phyloP scores from a whole-genome alignment of 1,140 invertebrate genomes.

The Listronotus bonariensis region DNA sequence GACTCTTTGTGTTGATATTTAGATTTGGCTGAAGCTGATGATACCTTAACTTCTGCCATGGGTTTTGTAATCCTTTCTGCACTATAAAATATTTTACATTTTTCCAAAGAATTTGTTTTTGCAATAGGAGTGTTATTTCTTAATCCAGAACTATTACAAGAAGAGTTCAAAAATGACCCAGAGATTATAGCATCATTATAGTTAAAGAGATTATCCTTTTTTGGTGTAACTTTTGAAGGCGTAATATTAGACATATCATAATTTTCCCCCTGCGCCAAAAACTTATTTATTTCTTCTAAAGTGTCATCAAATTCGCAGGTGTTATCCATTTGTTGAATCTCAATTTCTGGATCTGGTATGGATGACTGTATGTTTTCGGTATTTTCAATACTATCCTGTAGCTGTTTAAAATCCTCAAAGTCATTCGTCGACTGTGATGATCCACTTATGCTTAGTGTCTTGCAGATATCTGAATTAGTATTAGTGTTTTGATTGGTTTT shows the following conservation, averaged over 20 bases:
- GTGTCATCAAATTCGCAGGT: slow-evolving; percentile 1
- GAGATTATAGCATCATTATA: background rate
- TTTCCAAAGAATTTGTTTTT: background rate
- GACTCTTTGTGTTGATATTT: background rate
- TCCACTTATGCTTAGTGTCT: no score
- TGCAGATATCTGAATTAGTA: no score
- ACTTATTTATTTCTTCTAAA: slow-evolving; percentile 1
- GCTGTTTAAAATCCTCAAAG: no score
- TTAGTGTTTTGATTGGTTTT: no score
- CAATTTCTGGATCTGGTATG: background rate
- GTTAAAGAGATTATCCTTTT: background rate
- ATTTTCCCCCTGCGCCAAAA: background rate
- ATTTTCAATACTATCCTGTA: no score
- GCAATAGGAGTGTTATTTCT: background rate
- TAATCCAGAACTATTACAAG: background rate
- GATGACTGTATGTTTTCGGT: background rate
- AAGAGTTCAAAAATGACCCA: slow-evolving; percentile 1
- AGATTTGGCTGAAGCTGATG: background rate
- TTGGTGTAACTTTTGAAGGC: background rate
- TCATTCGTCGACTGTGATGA: no score
- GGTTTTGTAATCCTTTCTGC: background rate
- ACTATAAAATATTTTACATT: background rate
- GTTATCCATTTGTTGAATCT: background rate
- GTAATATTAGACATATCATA: background rate
- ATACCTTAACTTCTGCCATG: background rate